Evolutionary conservation across 2,797 vertebrate genomes (phyloP), one percentile per base, ranked within the genome.

Genomic region (Aulostomus chinensis): DNA sequence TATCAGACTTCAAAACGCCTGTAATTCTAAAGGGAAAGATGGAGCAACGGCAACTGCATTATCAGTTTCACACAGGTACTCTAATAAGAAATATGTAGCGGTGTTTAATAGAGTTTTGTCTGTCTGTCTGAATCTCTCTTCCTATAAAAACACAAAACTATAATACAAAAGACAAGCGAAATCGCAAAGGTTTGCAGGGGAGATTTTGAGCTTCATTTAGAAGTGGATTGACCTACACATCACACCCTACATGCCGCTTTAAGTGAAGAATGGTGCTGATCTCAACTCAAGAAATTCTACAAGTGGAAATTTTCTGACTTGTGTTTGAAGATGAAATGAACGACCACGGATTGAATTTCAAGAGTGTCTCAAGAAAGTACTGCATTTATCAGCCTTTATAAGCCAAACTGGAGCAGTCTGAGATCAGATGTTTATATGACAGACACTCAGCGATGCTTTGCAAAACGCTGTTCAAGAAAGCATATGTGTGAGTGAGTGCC

Each of bases 401-500:
- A 30, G 9, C 9, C 42, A 17, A 21, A 46, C 9, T 11, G 25
- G 33, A 59, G 43, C 6, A 32, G 35, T 24, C 9, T n/a, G n/a
- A 2, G 25, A 5, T 29, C 28, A 7, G 15, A 30, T 35, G 24
- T 28, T 18, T 14, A 39, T 25, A 14, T 34, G 35, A 52, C 18
- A 37, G 31, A 45, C 21, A 9, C 12, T 9, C 2, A 11, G 29
- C 14, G 40, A 22, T 24, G 13, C 25, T 48, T 30, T 32, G 15
- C 9, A 38, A 46, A 12, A 45, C 15, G 9, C 7, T 28, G 28
- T 39, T 57, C 12, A 7, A 35, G 15, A 13, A n/a, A 13, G 20
- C 18, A 12, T 29, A 10, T 20, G 4, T 46, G 4, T 30, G 21
- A 20, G 17, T 36, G 15, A 37, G 4, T 15, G 14, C n/a, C n/a